phyloP scores from a whole-genome alignment of 92 coral and sea anemone species.

The Anthopleura xanthogrammica region DNA sequence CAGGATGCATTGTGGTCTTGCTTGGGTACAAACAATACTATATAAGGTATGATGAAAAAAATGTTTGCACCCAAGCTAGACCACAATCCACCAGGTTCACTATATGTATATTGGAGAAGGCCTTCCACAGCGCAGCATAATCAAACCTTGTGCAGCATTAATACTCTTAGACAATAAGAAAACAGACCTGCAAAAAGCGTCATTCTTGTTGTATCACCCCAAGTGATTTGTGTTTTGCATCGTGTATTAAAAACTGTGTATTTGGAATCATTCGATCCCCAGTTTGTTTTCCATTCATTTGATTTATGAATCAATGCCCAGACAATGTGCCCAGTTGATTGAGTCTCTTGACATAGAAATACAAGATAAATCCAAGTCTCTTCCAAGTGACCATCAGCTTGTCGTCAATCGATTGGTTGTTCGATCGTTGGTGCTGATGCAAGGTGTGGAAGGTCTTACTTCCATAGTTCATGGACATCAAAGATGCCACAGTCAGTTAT shows the following conservation, averaged over 20 bases:
- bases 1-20: no score
- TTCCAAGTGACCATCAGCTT: background rate
- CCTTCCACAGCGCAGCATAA: no score
- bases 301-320: background rate
- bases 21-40: no score
- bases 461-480: slow-evolving; percentile 77
- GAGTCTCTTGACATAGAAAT: background rate
- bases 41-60: no score
- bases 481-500: slow-evolving; percentile 80
- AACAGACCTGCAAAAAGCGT: no score
- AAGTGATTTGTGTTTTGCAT: background rate
- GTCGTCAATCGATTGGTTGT: background rate
- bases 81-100: no score
- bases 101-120: no score
- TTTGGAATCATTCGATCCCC: background rate
- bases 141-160: no score
- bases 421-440: background rate
- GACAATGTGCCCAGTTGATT: background rate
- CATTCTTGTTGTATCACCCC: no score
- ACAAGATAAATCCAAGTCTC: background rate
- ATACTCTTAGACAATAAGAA: no score
- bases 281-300: background rate
- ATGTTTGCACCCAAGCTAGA: no score
- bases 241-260: background rate
- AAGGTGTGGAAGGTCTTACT: background rate